Evolutionary conservation across 2,888 invertebrate genomes (phyloP), one percentile per base, ranked within the genome.

Genomic region (Brachypalpus laphriformis): DNA sequence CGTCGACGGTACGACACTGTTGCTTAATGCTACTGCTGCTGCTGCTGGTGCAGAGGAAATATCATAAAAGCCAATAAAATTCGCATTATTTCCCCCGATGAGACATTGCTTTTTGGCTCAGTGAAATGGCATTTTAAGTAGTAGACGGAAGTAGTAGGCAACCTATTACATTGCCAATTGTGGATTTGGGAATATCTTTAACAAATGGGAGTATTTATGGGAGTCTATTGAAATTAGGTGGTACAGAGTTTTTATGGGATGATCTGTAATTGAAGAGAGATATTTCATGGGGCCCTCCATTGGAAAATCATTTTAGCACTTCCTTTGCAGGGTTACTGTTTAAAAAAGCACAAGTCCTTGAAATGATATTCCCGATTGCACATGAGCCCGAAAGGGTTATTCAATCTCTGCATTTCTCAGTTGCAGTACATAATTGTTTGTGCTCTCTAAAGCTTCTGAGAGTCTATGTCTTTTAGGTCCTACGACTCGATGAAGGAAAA

Each of bases 41-140:
- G n/a, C 14, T 42, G 9, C 56, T 20, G 18, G 16, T 49, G 51
- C 49, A 31, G 31, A 42, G 72, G 40, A 71, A 40, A 42, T 16
- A 72, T 72, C 56, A 65, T 59, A 51, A 72, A 61, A 72, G 31
- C 45, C 66, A 74, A 80, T 80, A 72, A 80, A 80, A 80, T 74
- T 80, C 59, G 45, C 51, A 80, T 72, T 66, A 59, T 54, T 74
- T 59, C 25, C 31, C 71, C 54, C 16, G 59, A 22, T 51, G 54
- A 70, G 34, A 54, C 45, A 18, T 54, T 56, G 63, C 47, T 56
- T 71, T 70, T 47, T 18, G 63, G 63, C 56, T 37, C 63, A 16
- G 40, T 22, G 51, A 61, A 56, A 63, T 78, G 56, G 34, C 45
- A 54, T 47, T 47, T 63, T 56, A 63, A 25, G 47, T 47, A 56